phyloP scores from a whole-genome alignment of 2,888 invertebrate genomes.

The Tinea semifulvella region DNA sequence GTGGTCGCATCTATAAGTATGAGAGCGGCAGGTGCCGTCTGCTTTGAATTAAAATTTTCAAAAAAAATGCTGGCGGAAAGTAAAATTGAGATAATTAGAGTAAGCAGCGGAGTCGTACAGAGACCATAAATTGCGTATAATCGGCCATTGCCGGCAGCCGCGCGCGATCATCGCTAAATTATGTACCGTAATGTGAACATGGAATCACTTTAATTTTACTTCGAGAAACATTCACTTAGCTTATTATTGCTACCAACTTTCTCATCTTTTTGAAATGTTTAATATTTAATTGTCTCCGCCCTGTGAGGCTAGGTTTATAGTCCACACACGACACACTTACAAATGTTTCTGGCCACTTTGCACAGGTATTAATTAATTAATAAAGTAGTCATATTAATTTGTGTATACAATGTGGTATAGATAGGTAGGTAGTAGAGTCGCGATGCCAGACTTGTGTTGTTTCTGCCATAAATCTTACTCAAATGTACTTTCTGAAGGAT shows the following conservation, averaged over 20 bases:
- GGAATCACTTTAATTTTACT: neutral
- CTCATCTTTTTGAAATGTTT: no score
- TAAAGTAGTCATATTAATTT: no score
- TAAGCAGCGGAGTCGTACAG: neutral
- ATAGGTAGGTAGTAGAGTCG: no score
- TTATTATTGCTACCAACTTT: neutral
- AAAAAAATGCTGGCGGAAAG: neutral
- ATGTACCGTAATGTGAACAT: conserved; percentile 24
- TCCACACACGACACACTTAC: no score
- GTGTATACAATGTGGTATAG: no score
- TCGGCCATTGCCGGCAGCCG: conserved; percentile 31
- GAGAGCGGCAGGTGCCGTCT: neutral
- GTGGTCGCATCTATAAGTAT: no score
- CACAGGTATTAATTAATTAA: no score
- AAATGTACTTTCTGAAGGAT: neutral
- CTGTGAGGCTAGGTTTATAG: no score
- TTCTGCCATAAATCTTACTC: neutral
- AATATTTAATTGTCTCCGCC: no score
- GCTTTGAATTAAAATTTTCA: neutral
- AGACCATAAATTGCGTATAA: conserved; percentile 14
- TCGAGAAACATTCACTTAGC: neutral
- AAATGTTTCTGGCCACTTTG: no score
- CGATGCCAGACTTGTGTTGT: no score
- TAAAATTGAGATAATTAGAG: neutral
- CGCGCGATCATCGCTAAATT: conserved; percentile 35